These are phyloP conservation scores for Montifringilla adamsi DNA, from an alignment of 2,113 vertebrate species.

Conservation along the genomic window DNA sequence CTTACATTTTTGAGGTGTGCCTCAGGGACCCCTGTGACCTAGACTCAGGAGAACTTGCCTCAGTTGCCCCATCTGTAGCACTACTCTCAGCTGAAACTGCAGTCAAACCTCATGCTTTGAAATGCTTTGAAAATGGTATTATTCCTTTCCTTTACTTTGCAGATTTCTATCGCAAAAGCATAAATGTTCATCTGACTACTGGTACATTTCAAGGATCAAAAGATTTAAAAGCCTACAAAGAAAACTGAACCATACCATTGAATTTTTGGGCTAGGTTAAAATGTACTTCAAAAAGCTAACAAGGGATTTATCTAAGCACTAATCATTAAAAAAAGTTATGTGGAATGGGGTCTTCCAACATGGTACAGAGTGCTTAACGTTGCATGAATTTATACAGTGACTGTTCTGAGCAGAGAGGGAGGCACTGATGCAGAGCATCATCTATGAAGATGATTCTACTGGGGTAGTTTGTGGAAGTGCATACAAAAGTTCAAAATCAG, in stretches of 20 bases:
- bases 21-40: neutral
- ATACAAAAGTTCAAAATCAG: neutral
- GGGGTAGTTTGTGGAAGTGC: neutral
- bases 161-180: neutral
- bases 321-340: conserved; percentile 1
- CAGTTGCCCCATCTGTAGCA: neutral
- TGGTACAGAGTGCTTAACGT: neutral
- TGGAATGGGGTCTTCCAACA: neutral
- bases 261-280: neutral
- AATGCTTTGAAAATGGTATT: neutral
- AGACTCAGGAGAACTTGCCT: neutral
- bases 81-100: neutral
- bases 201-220: neutral
- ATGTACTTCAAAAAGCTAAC: neutral
- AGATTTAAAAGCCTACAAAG: neutral
- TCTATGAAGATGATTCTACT: neutral
- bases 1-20: neutral
- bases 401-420: neutral
- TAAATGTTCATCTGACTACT: neutral
- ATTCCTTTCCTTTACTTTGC: neutral
- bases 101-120: neutral
- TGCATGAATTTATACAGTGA: conserved; percentile 21
- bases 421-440: neutral
- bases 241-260: neutral
- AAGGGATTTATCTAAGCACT: conserved; percentile 21